A percentile compares a stretch with the other conserved stretches of the same genome.
Conservation (phyloP, 2,113 vertebrate genomes). For the Sapayoa aenigma region DNA sequence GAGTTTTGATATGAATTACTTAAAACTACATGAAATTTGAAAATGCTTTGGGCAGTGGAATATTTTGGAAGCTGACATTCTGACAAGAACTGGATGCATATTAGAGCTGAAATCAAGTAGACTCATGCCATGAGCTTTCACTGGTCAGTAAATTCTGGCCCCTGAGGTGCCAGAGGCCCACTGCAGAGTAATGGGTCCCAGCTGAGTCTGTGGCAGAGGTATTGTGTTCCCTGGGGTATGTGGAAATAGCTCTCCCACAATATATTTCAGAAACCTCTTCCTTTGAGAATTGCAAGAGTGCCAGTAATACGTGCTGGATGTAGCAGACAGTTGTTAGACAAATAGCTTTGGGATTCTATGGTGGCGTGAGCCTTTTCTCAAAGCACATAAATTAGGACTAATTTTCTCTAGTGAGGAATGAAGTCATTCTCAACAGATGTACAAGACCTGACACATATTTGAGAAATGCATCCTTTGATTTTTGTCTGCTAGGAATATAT, state of each 20-base stretch:
- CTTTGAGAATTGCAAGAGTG: neutral
- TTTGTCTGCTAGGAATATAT: neutral
- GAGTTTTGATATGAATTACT: neutral
- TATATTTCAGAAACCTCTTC: neutral
- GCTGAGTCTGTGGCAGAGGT: neutral
- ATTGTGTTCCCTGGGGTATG: neutral
- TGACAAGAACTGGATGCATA: neutral
- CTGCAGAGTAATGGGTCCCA: neutral
- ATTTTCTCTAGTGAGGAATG: neutral
- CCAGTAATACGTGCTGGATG: neutral
- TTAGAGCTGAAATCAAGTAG: neutral
- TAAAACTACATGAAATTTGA: neutral
- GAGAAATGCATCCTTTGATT: neutral
- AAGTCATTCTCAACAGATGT: neutral
- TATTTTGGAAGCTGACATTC: neutral
- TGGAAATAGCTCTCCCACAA: neutral
- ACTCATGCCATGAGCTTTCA: neutral
- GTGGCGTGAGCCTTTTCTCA: neutral
- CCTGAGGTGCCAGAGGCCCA: neutral
- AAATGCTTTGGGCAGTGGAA: neutral
- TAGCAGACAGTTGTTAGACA: neutral
- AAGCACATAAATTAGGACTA: neutral
- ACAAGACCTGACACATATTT: neutral
- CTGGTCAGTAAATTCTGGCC: neutral
- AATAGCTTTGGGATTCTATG: neutral